Evolutionary conservation across 2,888 invertebrate species (phyloP).

Genomic region (Aleiodes leptofemur): DNA sequence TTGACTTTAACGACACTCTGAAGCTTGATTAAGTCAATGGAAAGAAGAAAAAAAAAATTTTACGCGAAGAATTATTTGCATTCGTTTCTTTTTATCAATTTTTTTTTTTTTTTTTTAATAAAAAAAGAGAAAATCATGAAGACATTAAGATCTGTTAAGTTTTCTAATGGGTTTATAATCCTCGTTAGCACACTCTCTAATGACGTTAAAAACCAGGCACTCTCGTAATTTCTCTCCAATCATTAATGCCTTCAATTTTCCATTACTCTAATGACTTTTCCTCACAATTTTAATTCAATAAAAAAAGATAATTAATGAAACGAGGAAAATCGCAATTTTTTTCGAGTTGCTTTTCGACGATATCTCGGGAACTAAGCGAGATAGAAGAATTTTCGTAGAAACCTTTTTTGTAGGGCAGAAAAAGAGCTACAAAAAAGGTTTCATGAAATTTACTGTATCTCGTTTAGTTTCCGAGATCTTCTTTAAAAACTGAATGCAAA

Average conservation of each 20-base stretch:
- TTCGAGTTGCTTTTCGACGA: too few relatives aligned
- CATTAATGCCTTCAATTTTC: neutral
- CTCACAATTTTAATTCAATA: too few relatives aligned
- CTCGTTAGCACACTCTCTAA: constrained; percentile 23
- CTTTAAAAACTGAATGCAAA: too few relatives aligned
- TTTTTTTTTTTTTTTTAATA: neutral
- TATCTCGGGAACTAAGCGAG: too few relatives aligned
- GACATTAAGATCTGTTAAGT: constrained; percentile 13
- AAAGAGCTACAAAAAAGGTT: too few relatives aligned
- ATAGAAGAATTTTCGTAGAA: too few relatives aligned
- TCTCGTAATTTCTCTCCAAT: neutral
- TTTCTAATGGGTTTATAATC: constrained; percentile 9
- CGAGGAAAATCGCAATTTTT: too few relatives aligned
- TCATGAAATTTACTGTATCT: too few relatives aligned
- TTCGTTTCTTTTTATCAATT: neutral
- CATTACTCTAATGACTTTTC: too few relatives aligned
- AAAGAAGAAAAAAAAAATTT: constrained; percentile 27
- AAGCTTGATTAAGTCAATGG: constrained; percentile 20
- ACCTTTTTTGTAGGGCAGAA: too few relatives aligned
- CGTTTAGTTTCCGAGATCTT: too few relatives aligned
- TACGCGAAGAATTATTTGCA: constrained; percentile 5
- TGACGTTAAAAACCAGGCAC: constrained; percentile 21
- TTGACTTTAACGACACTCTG: constrained; percentile 1
- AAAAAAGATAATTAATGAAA: too few relatives aligned
- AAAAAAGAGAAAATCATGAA: neutral